Conservation (phyloP, 2,888 invertebrate species). For the Brenthis daphne region DNA sequence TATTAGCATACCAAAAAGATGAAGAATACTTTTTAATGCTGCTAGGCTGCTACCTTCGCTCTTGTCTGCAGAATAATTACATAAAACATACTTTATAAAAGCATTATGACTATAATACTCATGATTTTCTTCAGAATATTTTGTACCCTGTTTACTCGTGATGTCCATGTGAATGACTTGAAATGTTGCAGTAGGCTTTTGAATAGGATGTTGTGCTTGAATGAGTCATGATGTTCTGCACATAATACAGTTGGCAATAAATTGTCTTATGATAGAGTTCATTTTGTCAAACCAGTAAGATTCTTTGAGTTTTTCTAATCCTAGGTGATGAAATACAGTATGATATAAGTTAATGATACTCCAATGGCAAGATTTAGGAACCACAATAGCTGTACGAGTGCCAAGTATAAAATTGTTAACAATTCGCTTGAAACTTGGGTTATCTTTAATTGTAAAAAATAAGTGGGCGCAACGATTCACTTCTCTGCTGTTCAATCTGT, state of each 20-base stretch:
- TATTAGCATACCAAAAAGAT: slow-evolving; percentile 37
- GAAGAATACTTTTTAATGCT: slow-evolving; percentile 29
- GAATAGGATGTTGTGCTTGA: slow-evolving; percentile 39
- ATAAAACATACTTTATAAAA: slow-evolving; percentile 26
- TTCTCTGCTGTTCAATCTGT: too few species aligned
- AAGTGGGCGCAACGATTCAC: too few species aligned
- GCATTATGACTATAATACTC: slow-evolving; percentile 41
- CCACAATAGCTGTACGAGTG: slow-evolving; percentile 23
- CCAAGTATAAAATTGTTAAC: too few species aligned
- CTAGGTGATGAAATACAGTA: slow-evolving; percentile 35
- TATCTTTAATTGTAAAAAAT: too few species aligned
- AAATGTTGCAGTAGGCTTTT: slow-evolving; percentile 24
- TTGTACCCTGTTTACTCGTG: slow-evolving; percentile 38
- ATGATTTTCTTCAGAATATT: slow-evolving; percentile 17
- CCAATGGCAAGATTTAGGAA: slow-evolving; percentile 44
- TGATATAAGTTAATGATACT: slow-evolving; percentile 42
- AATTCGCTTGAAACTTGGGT: too few species aligned
- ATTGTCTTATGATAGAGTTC: too few species aligned
- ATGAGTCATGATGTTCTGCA: slow-evolving; percentile 41
- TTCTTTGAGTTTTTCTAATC: slow-evolving; percentile 25
- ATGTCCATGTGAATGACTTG: slow-evolving; percentile 38
- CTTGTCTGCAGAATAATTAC: slow-evolving; percentile 28
- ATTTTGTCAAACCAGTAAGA: too few species aligned
- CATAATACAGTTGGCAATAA: slow-evolving; percentile 2
- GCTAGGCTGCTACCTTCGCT: slow-evolving; percentile 26